Conservation (phyloP, 2,888 invertebrate species). For the Noctua comes region DNA sequence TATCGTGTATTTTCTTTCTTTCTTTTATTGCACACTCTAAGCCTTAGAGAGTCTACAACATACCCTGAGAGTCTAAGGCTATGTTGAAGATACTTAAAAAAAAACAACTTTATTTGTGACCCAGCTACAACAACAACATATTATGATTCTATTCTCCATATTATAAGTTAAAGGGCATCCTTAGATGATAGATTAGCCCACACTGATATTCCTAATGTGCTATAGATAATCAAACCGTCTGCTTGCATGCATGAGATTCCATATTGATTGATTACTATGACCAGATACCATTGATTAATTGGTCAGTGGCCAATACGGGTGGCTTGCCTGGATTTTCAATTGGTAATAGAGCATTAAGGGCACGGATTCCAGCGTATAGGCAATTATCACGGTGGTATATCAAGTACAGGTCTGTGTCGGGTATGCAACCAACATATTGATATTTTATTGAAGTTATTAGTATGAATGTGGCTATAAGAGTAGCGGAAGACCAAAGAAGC, state of each 20-base stretch:
- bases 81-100: too few relatives aligned
- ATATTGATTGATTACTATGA: slow-evolving; percentile 56
- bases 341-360: slow-evolving; percentile 16
- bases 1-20: not conserved
- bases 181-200: slow-evolving; percentile 32
- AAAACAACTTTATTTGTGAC: too few relatives aligned
- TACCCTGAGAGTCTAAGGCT: too few relatives aligned
- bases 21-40: too few relatives aligned
- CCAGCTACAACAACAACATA: too few relatives aligned
- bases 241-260: slow-evolving; percentile 53
- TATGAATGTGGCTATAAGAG: not conserved
- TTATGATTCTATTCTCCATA: not conserved
- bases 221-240: slow-evolving; percentile 46
- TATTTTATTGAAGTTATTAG: not conserved
- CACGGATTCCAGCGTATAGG: not conserved
- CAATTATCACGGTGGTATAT: not conserved
- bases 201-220: slow-evolving; percentile 26
- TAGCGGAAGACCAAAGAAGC: not conserved
- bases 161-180: not conserved
- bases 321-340: slow-evolving; percentile 27
- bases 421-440: not conserved
- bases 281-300: slow-evolving; percentile 56
- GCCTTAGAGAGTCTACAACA: too few relatives aligned
- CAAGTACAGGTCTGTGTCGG: not conserved
- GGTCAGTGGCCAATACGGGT: slow-evolving; percentile 36